Conservation (phyloP, 2,113 vertebrate genomes). For the Nerophis ophidion region DNA sequence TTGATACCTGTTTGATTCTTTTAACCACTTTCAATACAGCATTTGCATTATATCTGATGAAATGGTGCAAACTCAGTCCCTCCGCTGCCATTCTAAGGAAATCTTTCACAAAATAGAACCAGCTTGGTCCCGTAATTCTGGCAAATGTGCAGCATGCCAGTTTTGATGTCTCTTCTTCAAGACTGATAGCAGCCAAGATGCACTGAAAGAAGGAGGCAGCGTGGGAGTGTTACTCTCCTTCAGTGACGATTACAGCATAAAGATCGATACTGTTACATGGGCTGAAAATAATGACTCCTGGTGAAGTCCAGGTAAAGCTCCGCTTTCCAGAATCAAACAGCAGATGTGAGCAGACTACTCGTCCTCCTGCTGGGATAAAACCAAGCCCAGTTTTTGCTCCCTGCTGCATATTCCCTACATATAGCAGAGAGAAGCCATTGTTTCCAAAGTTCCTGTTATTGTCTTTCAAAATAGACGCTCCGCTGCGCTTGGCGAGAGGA, state of each 20-base stretch:
- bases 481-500: slow-evolving; percentile 7
- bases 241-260: background rate
- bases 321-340: slow-evolving; percentile 17
- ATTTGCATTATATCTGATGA: background rate
- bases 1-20: too few species aligned
- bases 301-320: slow-evolving; percentile 6
- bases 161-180: background rate
- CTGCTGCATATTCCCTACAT: slow-evolving; percentile 38
- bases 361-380: slow-evolving; percentile 39
- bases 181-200: background rate
- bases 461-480: slow-evolving; percentile 52
- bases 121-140: slow-evolving; percentile 13
- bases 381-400: slow-evolving; percentile 37
- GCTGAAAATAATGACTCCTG: background rate
- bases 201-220: too few species aligned
- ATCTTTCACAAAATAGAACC: background rate
- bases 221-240: too few species aligned
- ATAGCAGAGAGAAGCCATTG: slow-evolving; percentile 40
- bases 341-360: slow-evolving; percentile 29
- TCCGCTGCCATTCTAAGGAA: background rate
- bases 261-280: background rate
- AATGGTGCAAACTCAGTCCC: too few species aligned
- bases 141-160: background rate
- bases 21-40: too few species aligned
- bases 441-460: slow-evolving; percentile 54